Evolutionary conservation across 2,797 vertebrate species (phyloP).

Genomic region (Chaenodraco wilsoni): DNA sequence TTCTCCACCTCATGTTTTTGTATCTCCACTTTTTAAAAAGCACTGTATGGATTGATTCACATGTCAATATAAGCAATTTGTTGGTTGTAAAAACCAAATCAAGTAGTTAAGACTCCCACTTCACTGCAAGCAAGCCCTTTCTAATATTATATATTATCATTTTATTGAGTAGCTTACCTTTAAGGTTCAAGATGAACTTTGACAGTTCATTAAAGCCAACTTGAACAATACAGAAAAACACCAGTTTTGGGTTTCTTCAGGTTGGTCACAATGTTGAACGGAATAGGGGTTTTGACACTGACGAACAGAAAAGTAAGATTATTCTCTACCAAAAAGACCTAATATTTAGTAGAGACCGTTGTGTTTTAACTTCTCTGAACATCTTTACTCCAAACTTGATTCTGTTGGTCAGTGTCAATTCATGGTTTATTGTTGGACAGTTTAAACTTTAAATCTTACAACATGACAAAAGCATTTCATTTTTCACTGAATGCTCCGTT

Average conservation of each 20-base stretch:
- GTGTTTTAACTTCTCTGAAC: conserved; percentile 2
- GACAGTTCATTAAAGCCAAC: not conserved
- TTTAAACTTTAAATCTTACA: not conserved
- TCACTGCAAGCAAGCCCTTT: not conserved
- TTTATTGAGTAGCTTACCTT: not conserved
- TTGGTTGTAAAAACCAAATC: not conserved
- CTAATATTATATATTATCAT: not conserved
- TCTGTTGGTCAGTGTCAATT: not conserved
- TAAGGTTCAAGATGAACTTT: not conserved
- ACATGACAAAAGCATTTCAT: not conserved
- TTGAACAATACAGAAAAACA: not conserved
- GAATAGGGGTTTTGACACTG: not conserved
- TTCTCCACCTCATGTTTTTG: too few species aligned
- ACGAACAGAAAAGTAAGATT: not conserved
- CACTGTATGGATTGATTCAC: not conserved
- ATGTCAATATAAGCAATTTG: conserved; percentile 1
- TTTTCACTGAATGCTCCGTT: not conserved
- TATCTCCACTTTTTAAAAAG: too few species aligned
- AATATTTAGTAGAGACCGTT: not conserved
- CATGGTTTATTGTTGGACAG: not conserved
- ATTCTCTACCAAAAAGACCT: not conserved
- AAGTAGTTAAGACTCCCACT: not conserved
- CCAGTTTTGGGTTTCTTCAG: not conserved
- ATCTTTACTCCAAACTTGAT: not conserved
- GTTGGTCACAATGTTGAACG: not conserved